Evolutionary conservation across 2,888 invertebrate species (phyloP).

Genomic region (Limenitis camilla): DNA sequence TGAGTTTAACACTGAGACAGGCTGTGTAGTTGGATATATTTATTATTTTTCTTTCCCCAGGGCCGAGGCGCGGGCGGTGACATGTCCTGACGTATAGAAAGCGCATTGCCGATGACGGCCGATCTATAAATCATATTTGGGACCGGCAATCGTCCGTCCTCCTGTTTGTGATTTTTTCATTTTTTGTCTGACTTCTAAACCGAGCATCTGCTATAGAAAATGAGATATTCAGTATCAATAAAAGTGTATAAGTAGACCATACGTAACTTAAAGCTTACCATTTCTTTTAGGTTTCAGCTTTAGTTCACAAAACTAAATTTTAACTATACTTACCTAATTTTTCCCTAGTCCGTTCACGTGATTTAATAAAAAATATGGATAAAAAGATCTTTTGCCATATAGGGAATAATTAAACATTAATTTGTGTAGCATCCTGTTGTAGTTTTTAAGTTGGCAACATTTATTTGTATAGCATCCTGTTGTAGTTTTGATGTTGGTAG

Average conservation of each 20-base stretch:
- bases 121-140: constrained; percentile 71
- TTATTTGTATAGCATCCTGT: too few relatives aligned
- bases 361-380: too few relatives aligned
- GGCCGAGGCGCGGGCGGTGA: constrained; percentile 30
- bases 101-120: constrained; percentile 67
- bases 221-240: constrained; percentile 43
- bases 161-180: constrained; percentile 60
- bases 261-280: too few relatives aligned
- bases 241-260: constrained; percentile 4
- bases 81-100: constrained; percentile 62
- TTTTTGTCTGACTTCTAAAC: constrained; percentile 68
- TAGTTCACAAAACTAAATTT: too few relatives aligned
- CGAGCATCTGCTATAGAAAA: constrained; percentile 52
- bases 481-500: too few relatives aligned
- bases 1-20: constrained; percentile 13
- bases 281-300: too few relatives aligned
- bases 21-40: constrained; percentile 34
- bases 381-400: too few relatives aligned
- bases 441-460: too few relatives aligned
- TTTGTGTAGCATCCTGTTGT: too few relatives aligned
- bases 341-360: too few relatives aligned
- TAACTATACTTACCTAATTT: too few relatives aligned
- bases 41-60: constrained; percentile 38
- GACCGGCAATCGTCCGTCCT: constrained; percentile 57
- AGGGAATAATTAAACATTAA: too few relatives aligned